A percentile compares a stretch with the other conserved stretches of the same genome.
Evolutionary conservation across 64 coral and sea anemone species (phyloP).

Genomic region (Actinia tenebrosa): DNA sequence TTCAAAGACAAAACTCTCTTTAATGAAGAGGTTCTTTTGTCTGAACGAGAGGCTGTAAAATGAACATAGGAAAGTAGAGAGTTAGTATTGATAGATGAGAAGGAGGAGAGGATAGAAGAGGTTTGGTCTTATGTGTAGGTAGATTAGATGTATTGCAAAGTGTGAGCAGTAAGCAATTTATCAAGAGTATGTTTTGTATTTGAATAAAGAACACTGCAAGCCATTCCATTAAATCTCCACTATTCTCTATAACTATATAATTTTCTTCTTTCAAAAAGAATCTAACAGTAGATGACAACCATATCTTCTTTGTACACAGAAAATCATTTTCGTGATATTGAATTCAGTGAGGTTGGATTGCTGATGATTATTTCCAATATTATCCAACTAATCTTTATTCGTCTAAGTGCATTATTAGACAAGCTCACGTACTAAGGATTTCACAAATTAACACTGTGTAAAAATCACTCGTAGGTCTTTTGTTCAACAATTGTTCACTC

Average conservation of each 20-base stretch:
- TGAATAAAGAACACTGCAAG: neutral
- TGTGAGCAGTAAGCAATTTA: neutral
- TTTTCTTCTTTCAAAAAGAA: no score
- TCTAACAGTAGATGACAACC: no score
- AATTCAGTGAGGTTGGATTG: neutral
- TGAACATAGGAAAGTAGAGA: neutral
- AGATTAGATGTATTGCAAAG: no score
- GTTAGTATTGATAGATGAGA: neutral
- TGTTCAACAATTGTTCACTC: neutral
- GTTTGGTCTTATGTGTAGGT: no score
- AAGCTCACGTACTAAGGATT: no score
- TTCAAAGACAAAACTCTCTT: conserved; percentile 81
- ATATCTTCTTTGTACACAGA: no score
- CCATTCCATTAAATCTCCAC: no score
- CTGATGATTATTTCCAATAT: neutral
- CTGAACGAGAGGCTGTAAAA: conserved; percentile 17
- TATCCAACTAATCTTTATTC: neutral
- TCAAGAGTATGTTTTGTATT: neutral
- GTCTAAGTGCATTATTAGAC: neutral
- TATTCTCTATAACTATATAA: no score
- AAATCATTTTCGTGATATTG: neutral
- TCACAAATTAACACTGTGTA: no score
- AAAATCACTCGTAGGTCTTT: no score
- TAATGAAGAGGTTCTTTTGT: conserved; percentile 35
- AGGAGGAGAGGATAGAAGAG: neutral